Evolutionary conservation across 2,113 vertebrate species (phyloP), one percentile per base, ranked within the genome.

Genomic region (Rhea pennata): DNA sequence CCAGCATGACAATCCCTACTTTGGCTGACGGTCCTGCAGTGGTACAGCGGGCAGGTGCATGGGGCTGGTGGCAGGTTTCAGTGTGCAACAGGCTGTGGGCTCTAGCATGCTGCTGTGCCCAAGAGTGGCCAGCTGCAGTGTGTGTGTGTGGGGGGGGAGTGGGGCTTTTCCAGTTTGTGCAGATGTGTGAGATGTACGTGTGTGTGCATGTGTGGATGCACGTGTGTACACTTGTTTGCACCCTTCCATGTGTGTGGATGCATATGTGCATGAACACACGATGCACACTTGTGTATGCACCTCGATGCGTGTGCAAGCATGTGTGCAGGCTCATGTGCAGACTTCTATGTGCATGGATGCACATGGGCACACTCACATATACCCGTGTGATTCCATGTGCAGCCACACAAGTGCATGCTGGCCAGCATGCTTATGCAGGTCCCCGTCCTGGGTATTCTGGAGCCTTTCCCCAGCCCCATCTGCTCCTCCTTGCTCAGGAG

Each of bases 1-100:
- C 98, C 99, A 99, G 98, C 99, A 98, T 36, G 99, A 99, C 84
- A 98, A 99, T 77, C 99, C 99, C 58, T 99, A 99, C 86, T 98
- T 99, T 4, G 99, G 99, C 91, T 99, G 98, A 94, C 0, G 19
- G 75, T 8, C 54, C 54, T 10, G 9, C 4, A 20, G 53, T 26
- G 44, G 44, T 14, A 46, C 15, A 15, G 44, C 5, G 44, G 44
- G 44, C 15, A 15, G 44, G 27, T 5, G 54, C 56, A 31, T 15
- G 5, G 56, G 56, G 56, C 56, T 31, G 56, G 29, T 15, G 29
- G 56, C 27, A 15, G 29, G 56, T 31, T 58, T 58, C 5, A 29
- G 56, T 15, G 27, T 29, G 16, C 5, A 15, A 17, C 15, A 12
- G 56, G 56, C 27, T 17, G 56, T 15, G 5, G 29, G 56, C 56